phyloP scores from a whole-genome alignment of 2,113 vertebrate species.

The Rafetus swinhoei region DNA sequence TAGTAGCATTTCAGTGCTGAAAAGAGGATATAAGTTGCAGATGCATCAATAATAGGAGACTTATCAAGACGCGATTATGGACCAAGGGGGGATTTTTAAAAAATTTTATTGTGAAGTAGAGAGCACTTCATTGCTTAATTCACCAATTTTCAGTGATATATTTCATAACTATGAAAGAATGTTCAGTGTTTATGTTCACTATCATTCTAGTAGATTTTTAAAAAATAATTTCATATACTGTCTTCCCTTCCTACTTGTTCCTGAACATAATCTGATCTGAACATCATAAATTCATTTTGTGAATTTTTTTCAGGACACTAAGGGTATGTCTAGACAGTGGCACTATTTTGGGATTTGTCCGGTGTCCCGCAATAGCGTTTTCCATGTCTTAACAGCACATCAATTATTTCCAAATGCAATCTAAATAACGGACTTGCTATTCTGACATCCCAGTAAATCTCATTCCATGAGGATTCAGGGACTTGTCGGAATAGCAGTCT shows the following conservation, averaged over 20 bases:
- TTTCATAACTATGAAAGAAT: slow-evolving; percentile 74
- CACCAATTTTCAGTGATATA: slow-evolving; percentile 69
- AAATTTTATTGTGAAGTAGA: slow-evolving; percentile 81
- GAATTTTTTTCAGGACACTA: slow-evolving; percentile 38
- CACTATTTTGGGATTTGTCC: no score
- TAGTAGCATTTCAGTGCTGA: slow-evolving; percentile 70
- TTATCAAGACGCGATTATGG: slow-evolving; percentile 81
- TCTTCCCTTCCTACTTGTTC: slow-evolving; percentile 45
- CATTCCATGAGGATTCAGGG: no score
- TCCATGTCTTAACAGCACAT: no score
- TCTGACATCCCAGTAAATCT: no score
- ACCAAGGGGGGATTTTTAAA: slow-evolving; percentile 66
- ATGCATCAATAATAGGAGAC: slow-evolving; percentile 78
- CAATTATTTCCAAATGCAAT: no score
- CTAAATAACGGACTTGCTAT: no score
- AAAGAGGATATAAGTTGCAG: slow-evolving; percentile 72
- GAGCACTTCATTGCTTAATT: slow-evolving; percentile 81
- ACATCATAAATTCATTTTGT: slow-evolving; percentile 24
- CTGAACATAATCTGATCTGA: slow-evolving; percentile 39
- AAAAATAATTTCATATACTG: slow-evolving; percentile 71
- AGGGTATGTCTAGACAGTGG: no score
- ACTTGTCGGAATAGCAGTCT: no score
- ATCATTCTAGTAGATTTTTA: slow-evolving; percentile 40
- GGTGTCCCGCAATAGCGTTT: no score
- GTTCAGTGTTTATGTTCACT: slow-evolving; percentile 63